These are phyloP conservation scores for Nasonia oneida DNA, from an alignment of 2,888 invertebrate species.

Conservation along the genomic window DNA sequence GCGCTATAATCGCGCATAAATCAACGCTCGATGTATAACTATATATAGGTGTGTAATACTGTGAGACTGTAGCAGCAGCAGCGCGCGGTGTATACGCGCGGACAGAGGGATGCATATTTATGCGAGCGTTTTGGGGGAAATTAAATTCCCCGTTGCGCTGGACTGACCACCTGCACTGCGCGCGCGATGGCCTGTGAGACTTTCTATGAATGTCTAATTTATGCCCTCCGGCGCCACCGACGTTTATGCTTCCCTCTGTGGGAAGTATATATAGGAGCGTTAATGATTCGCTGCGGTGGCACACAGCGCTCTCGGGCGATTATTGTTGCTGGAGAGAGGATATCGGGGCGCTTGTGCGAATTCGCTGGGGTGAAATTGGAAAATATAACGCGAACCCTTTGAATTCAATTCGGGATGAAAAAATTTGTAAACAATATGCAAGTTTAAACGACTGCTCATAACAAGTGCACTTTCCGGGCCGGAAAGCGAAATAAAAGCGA, in stretches of 20 bases:
- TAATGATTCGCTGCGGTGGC: background rate
- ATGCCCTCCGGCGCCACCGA: conserved; percentile 43
- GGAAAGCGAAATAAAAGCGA: too few species aligned
- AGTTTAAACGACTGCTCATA: too few species aligned
- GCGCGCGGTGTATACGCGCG: background rate
- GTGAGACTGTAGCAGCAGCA: background rate
- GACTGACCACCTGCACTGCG: background rate
- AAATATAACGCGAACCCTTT: too few species aligned
- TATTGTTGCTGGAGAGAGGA: background rate
- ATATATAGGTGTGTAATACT: conserved; percentile 44
- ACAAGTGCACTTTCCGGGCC: too few species aligned
- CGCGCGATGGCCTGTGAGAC: conserved; percentile 30
- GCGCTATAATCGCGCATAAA: conserved; percentile 70
- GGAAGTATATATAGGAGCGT: background rate
- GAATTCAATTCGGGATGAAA: background rate
- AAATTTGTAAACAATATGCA: too few species aligned
- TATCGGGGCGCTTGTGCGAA: background rate
- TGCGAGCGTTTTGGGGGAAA: conserved; percentile 67
- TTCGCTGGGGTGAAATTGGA: background rate
- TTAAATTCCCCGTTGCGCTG: conserved; percentile 68
- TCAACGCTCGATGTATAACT: conserved; percentile 63
- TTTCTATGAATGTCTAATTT: conserved; percentile 60
- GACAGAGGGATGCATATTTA: conserved; percentile 71
- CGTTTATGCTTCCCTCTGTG: conserved; percentile 7
- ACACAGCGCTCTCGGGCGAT: background rate